Conservation (phyloP, 1,140 invertebrate species). For the Whitmania pigra region DNA sequence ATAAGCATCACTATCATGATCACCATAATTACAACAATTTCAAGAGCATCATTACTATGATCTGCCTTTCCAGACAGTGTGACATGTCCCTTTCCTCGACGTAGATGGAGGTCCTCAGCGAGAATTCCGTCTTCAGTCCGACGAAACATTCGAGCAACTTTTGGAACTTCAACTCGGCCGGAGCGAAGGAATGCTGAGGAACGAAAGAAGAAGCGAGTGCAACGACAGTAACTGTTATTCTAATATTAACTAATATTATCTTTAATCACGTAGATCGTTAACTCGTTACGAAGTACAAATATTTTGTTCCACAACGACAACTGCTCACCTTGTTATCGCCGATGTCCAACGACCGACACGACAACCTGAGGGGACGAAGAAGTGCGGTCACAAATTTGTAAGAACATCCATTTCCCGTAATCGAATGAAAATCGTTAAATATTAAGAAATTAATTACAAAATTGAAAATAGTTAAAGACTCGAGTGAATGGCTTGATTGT, state of each 20-base stretch:
- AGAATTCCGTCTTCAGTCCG: conserved; percentile 55
- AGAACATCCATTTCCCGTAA: too few species aligned
- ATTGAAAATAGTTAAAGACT: too few species aligned
- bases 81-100: conserved; percentile 48
- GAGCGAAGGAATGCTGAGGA: conserved; percentile 30
- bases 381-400: too few species aligned
- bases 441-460: too few species aligned
- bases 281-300: too few species aligned
- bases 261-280: not conserved
- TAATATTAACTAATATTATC: conserved; percentile 8
- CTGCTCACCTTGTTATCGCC: not conserved
- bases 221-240: too few species aligned
- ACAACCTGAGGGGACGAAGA: not conserved
- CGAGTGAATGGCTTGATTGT: too few species aligned
- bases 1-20: too few species aligned
- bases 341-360: not conserved
- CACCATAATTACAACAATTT: too few species aligned
- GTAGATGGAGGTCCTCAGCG: conserved; percentile 55
- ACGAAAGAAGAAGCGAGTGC: not conserved
- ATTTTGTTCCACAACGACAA: not conserved
- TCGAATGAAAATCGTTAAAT: too few species aligned
- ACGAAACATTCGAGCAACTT: conserved; percentile 47
- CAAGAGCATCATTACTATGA: conserved; percentile 36
- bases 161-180: conserved; percentile 39
- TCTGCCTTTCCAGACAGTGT: conserved; percentile 52